phyloP scores from a whole-genome alignment of 2,888 invertebrate genomes.

The Phortica okadai region DNA sequence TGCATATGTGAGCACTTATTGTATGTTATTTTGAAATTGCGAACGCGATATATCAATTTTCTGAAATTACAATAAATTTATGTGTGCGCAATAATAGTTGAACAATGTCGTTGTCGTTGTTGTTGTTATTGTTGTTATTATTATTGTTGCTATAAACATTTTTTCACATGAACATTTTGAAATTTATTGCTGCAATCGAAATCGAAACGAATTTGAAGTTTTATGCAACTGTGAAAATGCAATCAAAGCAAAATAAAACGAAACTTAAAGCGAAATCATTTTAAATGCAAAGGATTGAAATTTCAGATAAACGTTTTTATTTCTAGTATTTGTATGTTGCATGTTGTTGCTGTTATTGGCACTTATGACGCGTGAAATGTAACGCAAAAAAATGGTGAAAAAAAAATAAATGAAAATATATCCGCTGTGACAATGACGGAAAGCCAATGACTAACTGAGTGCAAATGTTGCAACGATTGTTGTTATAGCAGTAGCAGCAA shows the following conservation, averaged over 20 bases:
- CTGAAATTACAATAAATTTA: conserved; percentile 22
- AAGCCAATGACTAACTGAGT: conserved; percentile 20
- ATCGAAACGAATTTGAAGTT: conserved; percentile 17
- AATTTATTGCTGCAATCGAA: conserved; percentile 15
- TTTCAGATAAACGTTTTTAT: conserved; percentile 30
- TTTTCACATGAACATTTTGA: background rate
- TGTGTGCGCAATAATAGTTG: background rate
- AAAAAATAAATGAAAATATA: conserved; percentile 8
- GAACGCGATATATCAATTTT: conserved; percentile 22
- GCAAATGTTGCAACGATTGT: conserved; percentile 31
- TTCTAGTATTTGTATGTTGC: conserved; percentile 48
- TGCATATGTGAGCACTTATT: conserved; percentile 10
- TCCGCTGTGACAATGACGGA: background rate
- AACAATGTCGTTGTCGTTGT: conserved; percentile 1
- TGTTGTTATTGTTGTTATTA: conserved; percentile 15
- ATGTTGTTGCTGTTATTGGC: conserved; percentile 58
- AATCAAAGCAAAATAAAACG: conserved; percentile 1
- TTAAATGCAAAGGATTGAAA: background rate
- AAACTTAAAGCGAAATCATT: background rate
- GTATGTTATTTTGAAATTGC: conserved; percentile 15
- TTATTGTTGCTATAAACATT: background rate
- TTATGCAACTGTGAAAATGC: background rate
- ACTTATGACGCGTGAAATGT: conserved; percentile 51
- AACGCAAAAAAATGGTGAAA: background rate
- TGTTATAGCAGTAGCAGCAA: conserved; percentile 40